Conservation (phyloP, 2,888 invertebrate species). For the Pimpla rufipes region DNA sequence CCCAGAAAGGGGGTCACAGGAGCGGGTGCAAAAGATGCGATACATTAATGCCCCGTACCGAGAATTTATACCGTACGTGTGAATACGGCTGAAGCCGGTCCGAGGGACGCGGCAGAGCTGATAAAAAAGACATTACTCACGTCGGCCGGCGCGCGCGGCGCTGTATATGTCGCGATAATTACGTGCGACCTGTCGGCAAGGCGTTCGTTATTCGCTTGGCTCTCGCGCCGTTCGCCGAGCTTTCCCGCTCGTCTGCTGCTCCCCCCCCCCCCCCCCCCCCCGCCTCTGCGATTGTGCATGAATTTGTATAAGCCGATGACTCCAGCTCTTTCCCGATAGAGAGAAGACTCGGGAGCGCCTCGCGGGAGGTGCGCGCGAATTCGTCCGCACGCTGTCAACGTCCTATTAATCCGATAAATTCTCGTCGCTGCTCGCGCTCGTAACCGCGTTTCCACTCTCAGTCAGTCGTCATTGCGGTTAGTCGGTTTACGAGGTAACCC, state of each 20-base stretch:
- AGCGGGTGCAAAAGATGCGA: slow-evolving; percentile 74
- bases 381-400: slow-evolving; percentile 48
- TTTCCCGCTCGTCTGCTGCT: neutral
- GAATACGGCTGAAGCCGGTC: slow-evolving; percentile 78
- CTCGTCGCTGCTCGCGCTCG: neutral
- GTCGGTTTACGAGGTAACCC: neutral
- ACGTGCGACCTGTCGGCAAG: slow-evolving; percentile 73
- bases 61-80: slow-evolving; percentile 18
- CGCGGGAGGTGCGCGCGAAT: slow-evolving; percentile 6
- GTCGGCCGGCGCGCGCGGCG: slow-evolving; percentile 70
- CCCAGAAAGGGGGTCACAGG: slow-evolving; percentile 55
- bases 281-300: slow-evolving; percentile 46
- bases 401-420: slow-evolving; percentile 41
- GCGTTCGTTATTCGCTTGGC: slow-evolving; percentile 14
- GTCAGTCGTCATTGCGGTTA: neutral
- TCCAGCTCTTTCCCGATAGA: slow-evolving; percentile 16
- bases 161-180: slow-evolving; percentile 78
- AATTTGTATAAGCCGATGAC: slow-evolving; percentile 67
- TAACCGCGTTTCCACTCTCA: slow-evolving; percentile 19
- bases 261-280: neutral
- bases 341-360: neutral
- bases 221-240: neutral
- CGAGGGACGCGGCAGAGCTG: slow-evolving; percentile 74
- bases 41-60: slow-evolving; percentile 80
- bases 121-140: slow-evolving; percentile 85